These are phyloP conservation scores for Drosophila heteroneura DNA, from an alignment of 2,888 invertebrate species.

Conservation along the genomic window DNA sequence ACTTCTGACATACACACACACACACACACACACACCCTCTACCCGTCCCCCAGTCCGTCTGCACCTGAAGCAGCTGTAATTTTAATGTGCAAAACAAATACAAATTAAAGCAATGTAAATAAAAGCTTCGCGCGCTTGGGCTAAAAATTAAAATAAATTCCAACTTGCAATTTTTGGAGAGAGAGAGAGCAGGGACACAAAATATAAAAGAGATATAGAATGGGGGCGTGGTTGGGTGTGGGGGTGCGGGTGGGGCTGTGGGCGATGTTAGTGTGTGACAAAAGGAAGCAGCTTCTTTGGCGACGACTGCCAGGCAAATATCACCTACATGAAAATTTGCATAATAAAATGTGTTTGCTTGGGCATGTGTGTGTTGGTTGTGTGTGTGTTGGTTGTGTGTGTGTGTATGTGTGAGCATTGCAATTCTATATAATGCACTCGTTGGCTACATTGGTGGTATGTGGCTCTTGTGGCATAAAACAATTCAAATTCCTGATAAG, in stretches of 20 bases:
- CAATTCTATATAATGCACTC: slow-evolving; percentile 23
- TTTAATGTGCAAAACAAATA: slow-evolving; percentile 71
- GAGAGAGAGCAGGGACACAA: neutral
- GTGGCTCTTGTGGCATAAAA: neutral
- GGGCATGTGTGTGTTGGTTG: neutral
- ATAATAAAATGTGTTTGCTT: slow-evolving; percentile 43
- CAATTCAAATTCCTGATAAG: slow-evolving; percentile 17
- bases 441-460: neutral
- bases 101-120: slow-evolving; percentile 73
- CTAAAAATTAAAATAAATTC: slow-evolving; percentile 64
- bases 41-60: too few species aligned
- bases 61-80: slow-evolving; percentile 35
- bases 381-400: slow-evolving; percentile 1
- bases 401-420: slow-evolving; percentile 22
- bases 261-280: neutral
- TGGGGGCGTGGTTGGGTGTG: neutral
- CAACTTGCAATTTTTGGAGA: slow-evolving; percentile 29
- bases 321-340: slow-evolving; percentile 43
- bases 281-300: slow-evolving; percentile 26
- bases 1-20: neutral
- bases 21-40: neutral
- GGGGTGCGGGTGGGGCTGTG: neutral
- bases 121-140: slow-evolving; percentile 48
- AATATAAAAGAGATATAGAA: neutral
- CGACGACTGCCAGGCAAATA: slow-evolving; percentile 20